Evolutionary conservation across 2,113 vertebrate species (phyloP), one percentile per base, ranked within the genome.

Genomic region (Glaucomys volans): DNA sequence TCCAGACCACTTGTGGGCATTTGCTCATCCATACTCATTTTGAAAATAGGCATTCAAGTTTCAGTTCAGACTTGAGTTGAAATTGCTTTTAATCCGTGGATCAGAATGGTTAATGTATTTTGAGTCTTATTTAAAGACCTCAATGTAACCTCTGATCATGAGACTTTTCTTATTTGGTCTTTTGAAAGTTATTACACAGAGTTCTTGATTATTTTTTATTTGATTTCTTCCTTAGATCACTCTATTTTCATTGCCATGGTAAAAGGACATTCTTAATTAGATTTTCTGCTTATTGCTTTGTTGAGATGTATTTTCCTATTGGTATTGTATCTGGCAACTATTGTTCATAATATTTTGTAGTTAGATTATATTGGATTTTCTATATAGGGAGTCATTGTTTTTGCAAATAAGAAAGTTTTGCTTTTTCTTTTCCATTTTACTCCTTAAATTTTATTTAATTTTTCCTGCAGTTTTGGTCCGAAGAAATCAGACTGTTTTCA

Each of bases 181-280:
- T 92, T 90, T 47, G 20, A 54, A 90, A 83, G 40, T 90, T 75
- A 87, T 42, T 59, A 50, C 64, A 87, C 24, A 76, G 44, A 75
- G 52, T 86, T 62, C 14, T 82, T 89, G 75, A 44, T 8, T 47
- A 87, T 76, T 28, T 90, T 91, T 28, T 52, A 18, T 94, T 79
- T 90, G 22, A 87, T 87, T 91, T 94, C 42, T 90, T 96, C 54
- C 57, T 94, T 30, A 83, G 75, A 79, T 90, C 9, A 37, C 50
- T 85, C 16, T 52, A 81, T 91, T 50, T 90, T 85, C 80, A 90
- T 92, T 94, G 57, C 54, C 86, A 42, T 88, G 77, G n/a, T 79
- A 90, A 94, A 90, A 88, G 16, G 47, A 37, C 32, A 90, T 83
- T 94, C 54, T 90, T 91, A 94, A 90, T 95, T 95, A 92, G 50